Evolutionary conservation across 2,797 vertebrate species (phyloP).

Genomic region (Diceros bicornis): DNA sequence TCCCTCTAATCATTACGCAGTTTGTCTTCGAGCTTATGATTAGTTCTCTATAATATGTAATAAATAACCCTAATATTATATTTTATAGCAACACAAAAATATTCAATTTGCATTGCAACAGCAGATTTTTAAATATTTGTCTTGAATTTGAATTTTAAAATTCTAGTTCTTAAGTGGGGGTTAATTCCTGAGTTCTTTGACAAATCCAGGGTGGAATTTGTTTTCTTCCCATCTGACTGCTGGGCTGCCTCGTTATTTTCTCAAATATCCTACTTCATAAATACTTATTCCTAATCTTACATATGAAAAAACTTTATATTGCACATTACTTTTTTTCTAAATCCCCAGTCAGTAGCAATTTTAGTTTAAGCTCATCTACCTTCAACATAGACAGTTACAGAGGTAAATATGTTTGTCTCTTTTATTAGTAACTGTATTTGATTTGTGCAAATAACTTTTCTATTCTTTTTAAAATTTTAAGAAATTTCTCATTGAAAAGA

Average conservation of each 20-base stretch:
- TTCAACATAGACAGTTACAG: background rate
- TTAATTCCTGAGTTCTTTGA: background rate
- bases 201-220: background rate
- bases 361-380: background rate
- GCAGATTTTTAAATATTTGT: background rate
- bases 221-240: background rate
- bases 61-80: constrained; percentile 8
- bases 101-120: background rate
- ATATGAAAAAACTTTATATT: background rate
- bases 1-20: background rate
- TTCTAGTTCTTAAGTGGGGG: background rate
- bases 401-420: background rate
- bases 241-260: background rate
- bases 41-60: background rate
- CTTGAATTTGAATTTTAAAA: background rate
- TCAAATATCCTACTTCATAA: background rate
- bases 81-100: background rate
- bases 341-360: background rate
- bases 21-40: background rate
- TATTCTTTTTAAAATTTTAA: background rate
- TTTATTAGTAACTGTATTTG: background rate
- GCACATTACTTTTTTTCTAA: background rate
- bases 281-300: background rate
- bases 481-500: background rate
- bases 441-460: background rate